These are phyloP conservation scores for Villa cingulata DNA, from an alignment of 2,888 invertebrate species.

Conservation along the genomic window DNA sequence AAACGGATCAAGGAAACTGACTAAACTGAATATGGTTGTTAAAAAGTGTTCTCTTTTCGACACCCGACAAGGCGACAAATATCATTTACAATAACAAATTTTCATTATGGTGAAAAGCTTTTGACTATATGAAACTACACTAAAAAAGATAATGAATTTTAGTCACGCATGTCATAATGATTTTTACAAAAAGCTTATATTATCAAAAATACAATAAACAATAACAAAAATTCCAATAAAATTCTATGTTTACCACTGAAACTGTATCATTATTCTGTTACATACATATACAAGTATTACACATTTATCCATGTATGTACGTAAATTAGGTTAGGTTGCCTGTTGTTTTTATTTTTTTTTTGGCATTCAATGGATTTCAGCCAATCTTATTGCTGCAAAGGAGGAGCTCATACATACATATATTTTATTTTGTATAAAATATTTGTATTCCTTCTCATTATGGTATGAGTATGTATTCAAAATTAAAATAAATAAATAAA, in stretches of 20 bases:
- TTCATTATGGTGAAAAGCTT: constrained; percentile 12
- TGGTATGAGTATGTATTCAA: too few species aligned
- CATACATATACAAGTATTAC: too few species aligned
- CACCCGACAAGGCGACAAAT: not conserved
- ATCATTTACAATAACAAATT: not conserved
- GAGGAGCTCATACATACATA: constrained; percentile 13
- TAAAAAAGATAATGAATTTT: not conserved
- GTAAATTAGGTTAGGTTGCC: constrained; percentile 4
- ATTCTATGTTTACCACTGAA: too few species aligned
- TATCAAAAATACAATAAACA: not conserved
- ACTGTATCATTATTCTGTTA: constrained; percentile 14
- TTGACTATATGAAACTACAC: not conserved
- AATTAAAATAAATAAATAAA: not conserved
- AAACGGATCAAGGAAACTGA: constrained; percentile 9
- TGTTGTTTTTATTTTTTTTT: not conserved
- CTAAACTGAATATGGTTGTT: not conserved
- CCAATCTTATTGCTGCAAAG: constrained; percentile 19
- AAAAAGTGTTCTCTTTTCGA: constrained; percentile 7
- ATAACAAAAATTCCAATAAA: not conserved
- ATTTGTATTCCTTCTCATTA: too few species aligned
- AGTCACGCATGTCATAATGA: not conserved
- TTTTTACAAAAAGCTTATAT: too few species aligned
- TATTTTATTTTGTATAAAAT: not conserved
- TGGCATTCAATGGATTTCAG: not conserved
- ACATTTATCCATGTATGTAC: constrained; percentile 7